These are phyloP conservation scores for Heliconius melpomene DNA, from an alignment of 1,140 invertebrate species.

Conservation along the genomic window DNA sequence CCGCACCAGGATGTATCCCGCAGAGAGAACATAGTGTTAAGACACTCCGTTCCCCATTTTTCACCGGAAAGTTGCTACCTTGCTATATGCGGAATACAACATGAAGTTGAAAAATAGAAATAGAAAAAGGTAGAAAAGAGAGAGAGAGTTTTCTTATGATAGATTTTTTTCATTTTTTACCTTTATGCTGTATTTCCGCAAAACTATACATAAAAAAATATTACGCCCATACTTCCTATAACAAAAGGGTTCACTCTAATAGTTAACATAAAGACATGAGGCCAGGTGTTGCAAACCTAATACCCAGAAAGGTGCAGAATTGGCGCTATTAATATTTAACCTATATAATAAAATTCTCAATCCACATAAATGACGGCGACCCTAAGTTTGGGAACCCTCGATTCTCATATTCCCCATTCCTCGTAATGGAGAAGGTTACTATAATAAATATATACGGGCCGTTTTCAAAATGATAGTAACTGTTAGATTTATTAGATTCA, in stretches of 20 bases:
- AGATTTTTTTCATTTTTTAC: no score
- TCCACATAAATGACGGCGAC: background rate
- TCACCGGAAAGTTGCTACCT: no score
- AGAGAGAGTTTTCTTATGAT: no score
- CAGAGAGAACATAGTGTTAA: no score
- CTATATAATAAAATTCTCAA: background rate
- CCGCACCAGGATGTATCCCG: no score
- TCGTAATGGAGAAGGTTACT: background rate
- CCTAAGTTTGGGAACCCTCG: background rate
- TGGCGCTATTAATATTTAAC: background rate
- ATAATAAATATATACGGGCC: background rate
- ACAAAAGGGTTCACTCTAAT: background rate
- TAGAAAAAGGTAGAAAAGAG: no score
- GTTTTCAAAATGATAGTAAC: background rate
- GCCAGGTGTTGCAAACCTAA: background rate
- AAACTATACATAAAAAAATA: background rate
- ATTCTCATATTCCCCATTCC: background rate
- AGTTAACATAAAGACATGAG: background rate
- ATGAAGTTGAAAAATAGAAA: no score
- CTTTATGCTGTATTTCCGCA: no score
- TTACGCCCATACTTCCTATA: background rate
- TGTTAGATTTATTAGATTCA: constrained; percentile 5
- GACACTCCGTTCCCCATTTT: no score
- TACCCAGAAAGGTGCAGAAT: background rate
- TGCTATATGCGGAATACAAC: no score